Conservation (phyloP, 2,888 invertebrate genomes). For the Hydropsyche betteni region DNA sequence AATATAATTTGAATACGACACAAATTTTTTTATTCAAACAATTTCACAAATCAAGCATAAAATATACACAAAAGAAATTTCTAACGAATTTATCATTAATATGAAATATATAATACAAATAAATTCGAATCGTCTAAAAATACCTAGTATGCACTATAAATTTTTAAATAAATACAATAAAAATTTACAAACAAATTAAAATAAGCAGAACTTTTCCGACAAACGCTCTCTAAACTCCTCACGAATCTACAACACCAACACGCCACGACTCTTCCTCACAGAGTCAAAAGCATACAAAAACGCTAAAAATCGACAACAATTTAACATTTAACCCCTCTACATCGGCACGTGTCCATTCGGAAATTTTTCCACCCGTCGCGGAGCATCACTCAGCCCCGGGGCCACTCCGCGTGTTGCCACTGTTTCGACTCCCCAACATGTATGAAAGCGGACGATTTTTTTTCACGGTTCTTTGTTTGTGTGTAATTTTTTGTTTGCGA, state of each 20-base stretch:
- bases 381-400: conserved; percentile 37
- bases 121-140: no score
- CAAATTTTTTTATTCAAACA: no score
- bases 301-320: conserved; percentile 6
- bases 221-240: no score
- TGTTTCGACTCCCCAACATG: conserved; percentile 23
- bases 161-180: no score
- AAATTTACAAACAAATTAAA: no score
- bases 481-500: conserved; percentile 34
- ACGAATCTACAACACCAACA: not conserved
- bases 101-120: no score
- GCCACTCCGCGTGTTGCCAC: conserved; percentile 46
- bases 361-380: conserved; percentile 9
- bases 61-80: no score
- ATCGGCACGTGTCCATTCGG: conserved; percentile 32
- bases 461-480: conserved; percentile 26
- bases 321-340: conserved; percentile 28
- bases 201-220: no score
- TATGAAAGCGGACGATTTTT: not conserved
- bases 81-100: no score
- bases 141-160: no score
- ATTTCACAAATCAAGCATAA: no score
- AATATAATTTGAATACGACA: no score
- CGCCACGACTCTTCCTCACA: not conserved
- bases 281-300: not conserved